Conservation (phyloP, 2,113 vertebrate species). For the Gnathonemus echidnorhynchus region DNA sequence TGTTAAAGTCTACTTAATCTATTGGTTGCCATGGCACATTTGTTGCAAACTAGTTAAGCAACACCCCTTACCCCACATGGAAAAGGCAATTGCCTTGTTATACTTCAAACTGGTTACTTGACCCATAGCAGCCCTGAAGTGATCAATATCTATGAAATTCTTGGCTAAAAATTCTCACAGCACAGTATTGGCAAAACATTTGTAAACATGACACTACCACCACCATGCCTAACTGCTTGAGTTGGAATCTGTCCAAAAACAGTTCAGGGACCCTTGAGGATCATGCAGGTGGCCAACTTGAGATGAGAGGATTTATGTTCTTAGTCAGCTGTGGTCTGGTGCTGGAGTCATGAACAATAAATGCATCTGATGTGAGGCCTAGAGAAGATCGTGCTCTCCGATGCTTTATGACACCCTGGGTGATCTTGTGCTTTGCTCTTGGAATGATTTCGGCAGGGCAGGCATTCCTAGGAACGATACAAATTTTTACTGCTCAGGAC, state of each 20-base stretch:
- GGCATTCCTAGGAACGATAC: neutral
- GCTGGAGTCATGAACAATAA: neutral
- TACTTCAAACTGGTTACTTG: neutral
- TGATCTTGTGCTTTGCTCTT: neutral
- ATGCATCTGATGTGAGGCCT: neutral
- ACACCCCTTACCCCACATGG: neutral
- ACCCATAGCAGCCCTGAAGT: neutral
- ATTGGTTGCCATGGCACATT: neutral
- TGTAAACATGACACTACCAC: neutral
- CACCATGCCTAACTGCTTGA: neutral
- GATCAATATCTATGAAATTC: neutral
- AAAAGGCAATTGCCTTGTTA: neutral
- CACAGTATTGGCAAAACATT: neutral
- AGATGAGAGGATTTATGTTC: neutral
- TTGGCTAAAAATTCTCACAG: neutral
- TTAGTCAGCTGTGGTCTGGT: neutral
- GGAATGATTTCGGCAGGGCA: neutral
- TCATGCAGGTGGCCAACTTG: neutral
- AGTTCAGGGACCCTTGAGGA: neutral
- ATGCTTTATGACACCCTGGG: neutral
- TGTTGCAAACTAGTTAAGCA: neutral
- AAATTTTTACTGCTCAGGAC: neutral
- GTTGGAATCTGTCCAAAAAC: neutral
- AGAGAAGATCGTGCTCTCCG: neutral
- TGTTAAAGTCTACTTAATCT: neutral